Base-by-base conservation (phyloP, 2,113 vertebrate genomes). In the Acanthochromis polyacanthus region DNA sequence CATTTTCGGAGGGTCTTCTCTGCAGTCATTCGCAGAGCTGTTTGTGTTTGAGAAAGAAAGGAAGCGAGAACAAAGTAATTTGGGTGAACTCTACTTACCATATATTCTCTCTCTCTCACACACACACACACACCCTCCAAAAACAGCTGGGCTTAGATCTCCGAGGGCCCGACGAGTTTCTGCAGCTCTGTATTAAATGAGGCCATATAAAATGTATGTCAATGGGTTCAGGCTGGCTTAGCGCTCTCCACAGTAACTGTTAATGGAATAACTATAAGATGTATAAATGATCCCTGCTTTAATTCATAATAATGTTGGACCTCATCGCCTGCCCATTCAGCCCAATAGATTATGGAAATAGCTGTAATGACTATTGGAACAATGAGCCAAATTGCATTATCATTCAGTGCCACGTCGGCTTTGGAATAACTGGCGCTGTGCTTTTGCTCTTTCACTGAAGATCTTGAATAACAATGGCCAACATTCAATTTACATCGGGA, bases 341-440 rank as follows among this genome's bases (percentile, higher is more conserved):
- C 91, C 78, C 88, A 87, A 85, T 80, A 89, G 87, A 90, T 89
- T 89, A 92, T 85, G 82, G 88, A 90, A 91, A 87, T 84, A 51
- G 73, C 88, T 80, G 64, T 84, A 89, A 88, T 90, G 82, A 90
- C 85, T 82, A 63, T 78, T 86, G 86, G 82, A 90, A 93, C 90
- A 93, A 93, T 85, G 86, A 86, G 83, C 83, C 83, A 89, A 92
- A 92, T 83, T 89, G 82, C 68, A 91, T 92, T 89, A 92, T 86
- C 76, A 71, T 89, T 91, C 82, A 86, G 77, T 20, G 58, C 80
- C 77, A 69, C 40, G 45, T 73, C 62, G 52, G 81, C 72, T 74
- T 79, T 84, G 79, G 74, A 84, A 84, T 65, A 81, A 71, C 75
- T 38, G 28, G 51, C 46, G 2, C 50, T 20, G 62, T 64, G 66